Percentiles rank a stretch among this genome's conserved stretches.
These are phyloP conservation scores for Stictonetta naevosa DNA, from an alignment of 2,113 vertebrate species.

Conservation along the genomic window DNA sequence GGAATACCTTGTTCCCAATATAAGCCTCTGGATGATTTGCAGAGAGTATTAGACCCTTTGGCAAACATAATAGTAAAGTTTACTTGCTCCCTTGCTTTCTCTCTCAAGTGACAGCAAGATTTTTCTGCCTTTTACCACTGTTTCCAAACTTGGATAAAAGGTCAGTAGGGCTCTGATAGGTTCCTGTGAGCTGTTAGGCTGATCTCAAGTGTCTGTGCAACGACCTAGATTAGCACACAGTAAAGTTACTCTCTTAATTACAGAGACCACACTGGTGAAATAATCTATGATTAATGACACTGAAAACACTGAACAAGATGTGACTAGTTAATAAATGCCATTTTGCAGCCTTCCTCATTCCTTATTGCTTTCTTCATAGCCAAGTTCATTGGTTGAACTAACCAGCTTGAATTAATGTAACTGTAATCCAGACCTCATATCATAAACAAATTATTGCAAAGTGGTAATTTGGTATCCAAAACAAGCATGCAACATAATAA, in stretches of 20 bases:
- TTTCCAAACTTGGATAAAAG: neutral
- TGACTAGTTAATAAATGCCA: neutral
- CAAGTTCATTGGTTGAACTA: neutral
- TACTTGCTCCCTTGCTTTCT: neutral
- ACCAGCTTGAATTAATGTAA: neutral
- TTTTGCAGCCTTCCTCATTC: conserved; percentile 51
- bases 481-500: neutral
- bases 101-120: neutral
- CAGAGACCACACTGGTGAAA: neutral
- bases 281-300: neutral
- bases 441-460: neutral
- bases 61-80: neutral
- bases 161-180: neutral
- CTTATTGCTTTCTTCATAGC: conserved; percentile 13
- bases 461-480: neutral
- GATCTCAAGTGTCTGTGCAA: neutral
- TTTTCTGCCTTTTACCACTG: neutral
- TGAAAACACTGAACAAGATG: conserved; percentile 18
- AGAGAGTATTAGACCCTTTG: neutral
- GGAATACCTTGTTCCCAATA: neutral
- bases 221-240: neutral
- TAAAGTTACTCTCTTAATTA: neutral
- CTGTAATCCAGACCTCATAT: neutral
- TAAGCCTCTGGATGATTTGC: neutral
- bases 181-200: neutral